Base-by-base conservation (phyloP, 2,113 vertebrate species). In the Dromiciops gliroides region DNA sequence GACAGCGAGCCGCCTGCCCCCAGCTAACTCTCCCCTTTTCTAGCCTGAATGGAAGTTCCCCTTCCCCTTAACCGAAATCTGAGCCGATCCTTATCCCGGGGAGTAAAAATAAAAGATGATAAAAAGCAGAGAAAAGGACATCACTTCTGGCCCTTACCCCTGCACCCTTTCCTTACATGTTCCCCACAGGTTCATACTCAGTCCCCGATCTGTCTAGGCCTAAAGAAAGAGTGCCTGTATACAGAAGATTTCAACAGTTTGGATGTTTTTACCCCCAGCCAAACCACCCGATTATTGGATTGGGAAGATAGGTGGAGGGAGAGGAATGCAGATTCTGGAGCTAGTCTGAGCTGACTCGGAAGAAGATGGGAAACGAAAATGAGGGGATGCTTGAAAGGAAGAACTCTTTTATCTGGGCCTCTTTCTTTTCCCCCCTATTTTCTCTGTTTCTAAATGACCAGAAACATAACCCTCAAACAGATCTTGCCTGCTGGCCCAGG, bases 191-290 rank as follows among this genome's bases (percentile, higher is more conserved):
- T 44, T 8, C 37, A 83, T 19, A 89, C 48, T 28, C 25, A 26
- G 16, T 44, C 7, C n/a, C n/a, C 25, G 10, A 2, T 51, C 56
- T 48, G 28, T 48, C 10, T 47, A 37, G 67, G 90, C 93, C 49
- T 1, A 37, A 44, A 48, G n/a, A 16, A 50, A 56, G 0, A 0
- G 3, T 37, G 25, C 14, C 11, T 25, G 23, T 44, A 51, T 95
- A 0, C 50, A n/a, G 23, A 24, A 3, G 0, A 53, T 60, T 47
- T 44, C n/a, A 49, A 49, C 10, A 49, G 26, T 50, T 50, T 49
- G 28, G 9, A 48, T 83, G 48, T 90, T 49, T 90, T 23, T 0
- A 14, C 28, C 8, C 11, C 28, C 0, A 22, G 25, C 12, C 16
- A 2, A 28, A 0, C 3, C 91, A 28, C 26, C 9, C n/a, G 60